phyloP scores from a whole-genome alignment of 2,888 invertebrate species.

The Macrophya alboannulata region DNA sequence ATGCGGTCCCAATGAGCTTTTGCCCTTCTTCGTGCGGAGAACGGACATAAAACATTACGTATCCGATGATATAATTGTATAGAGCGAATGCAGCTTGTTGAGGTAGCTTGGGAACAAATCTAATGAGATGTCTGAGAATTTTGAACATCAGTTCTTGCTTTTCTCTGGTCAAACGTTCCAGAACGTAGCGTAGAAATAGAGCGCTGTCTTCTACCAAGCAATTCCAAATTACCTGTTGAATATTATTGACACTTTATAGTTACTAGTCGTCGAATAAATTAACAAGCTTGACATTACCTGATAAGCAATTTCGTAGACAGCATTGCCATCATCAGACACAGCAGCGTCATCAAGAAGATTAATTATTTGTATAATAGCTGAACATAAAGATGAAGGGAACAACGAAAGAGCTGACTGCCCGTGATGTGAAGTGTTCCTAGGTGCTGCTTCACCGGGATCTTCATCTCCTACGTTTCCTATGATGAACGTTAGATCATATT shows the following conservation, averaged over 20 bases:
- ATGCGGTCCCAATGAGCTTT: conserved; percentile 95
- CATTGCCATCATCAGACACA: conserved; percentile 95
- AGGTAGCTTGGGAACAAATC: conserved; percentile 95
- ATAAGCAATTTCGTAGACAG: conserved; percentile 98
- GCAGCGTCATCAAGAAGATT: conserved; percentile 97
- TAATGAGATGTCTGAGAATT: conserved; percentile 93
- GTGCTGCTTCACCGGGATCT: conserved; percentile 84
- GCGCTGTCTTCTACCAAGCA: conserved; percentile 99
- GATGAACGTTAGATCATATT: not conserved
- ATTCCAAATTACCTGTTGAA: conserved; percentile 94
- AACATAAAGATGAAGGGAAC: conserved; percentile 98
- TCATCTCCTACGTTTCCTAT: conserved; percentile 82
- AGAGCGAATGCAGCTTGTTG: conserved; percentile 99
- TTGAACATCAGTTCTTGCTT: conserved; percentile 98
- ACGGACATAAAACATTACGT: conserved; percentile 99
- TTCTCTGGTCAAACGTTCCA: conserved; percentile 96
- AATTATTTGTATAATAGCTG: conserved; percentile 97
- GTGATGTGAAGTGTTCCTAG: conserved; percentile 89
- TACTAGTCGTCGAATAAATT: not conserved
- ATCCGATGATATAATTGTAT: conserved; percentile 99
- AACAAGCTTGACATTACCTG: conserved; percentile 83
- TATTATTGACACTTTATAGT: conserved; percentile 10
- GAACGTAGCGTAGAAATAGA: conserved; percentile 95
- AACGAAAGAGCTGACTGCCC: conserved; percentile 96
- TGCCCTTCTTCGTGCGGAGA: conserved; percentile 98